Percentiles rank a stretch among this genome's conserved stretches.
Conservation (phyloP, 2,888 invertebrate genomes). For the Pyrrhosoma nymphula region DNA sequence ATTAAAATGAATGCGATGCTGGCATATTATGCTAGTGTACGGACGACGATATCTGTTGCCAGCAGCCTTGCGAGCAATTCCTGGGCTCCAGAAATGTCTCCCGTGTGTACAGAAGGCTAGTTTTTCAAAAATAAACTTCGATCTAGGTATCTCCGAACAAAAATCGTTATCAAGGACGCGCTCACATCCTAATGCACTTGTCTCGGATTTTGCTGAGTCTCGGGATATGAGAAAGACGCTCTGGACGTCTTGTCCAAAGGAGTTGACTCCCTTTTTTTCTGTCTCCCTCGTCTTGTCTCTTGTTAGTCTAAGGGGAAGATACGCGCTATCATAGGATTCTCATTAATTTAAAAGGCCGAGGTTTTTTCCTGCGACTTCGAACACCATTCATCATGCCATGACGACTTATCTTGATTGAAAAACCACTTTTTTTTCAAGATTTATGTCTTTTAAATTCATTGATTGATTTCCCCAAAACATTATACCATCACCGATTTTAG, state of each 20-base stretch:
- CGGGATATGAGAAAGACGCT: not conserved
- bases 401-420: too few relatives aligned
- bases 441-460: not conserved
- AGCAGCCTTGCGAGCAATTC: too few relatives aligned
- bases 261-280: not conserved
- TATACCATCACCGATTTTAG: not conserved
- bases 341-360: not conserved
- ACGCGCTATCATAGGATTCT: not conserved
- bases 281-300: not conserved
- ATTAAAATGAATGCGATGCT: too few relatives aligned
- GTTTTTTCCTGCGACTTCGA: not conserved
- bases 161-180: not conserved
- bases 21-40: too few relatives aligned
- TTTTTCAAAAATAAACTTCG: not conserved
- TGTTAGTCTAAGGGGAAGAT: not conserved
- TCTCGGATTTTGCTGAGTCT: too few relatives aligned
- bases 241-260: not conserved
- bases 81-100: not conserved
- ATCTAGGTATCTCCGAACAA: not conserved
- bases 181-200: not conserved
- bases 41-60: too few relatives aligned
- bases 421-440: too few relatives aligned
- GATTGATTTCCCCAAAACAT: not conserved
- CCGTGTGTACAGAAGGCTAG: not conserved
- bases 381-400: not conserved